phyloP scores from a whole-genome alignment of 1,140 invertebrate species.

The Dreissena polymorpha region DNA sequence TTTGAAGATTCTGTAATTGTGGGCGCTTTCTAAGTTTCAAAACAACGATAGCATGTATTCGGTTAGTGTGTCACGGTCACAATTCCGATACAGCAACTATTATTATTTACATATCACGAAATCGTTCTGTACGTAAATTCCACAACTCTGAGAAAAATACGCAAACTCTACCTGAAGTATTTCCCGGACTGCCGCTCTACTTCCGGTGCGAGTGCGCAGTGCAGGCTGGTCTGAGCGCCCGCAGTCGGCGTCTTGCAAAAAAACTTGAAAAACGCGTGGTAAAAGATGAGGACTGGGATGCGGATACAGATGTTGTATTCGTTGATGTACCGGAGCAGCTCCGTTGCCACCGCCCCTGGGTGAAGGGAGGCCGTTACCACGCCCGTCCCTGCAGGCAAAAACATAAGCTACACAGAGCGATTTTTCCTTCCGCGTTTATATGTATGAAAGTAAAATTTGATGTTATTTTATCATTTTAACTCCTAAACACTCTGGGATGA shows the following conservation, averaged over 20 bases:
- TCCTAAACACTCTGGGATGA: no score
- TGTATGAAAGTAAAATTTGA: no score
- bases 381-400: constrained; percentile 51
- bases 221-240: constrained; percentile 77
- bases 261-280: neutral
- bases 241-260: constrained; percentile 57
- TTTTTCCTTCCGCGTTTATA: no score
- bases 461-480: no score
- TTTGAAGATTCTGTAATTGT: no score
- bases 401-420: neutral
- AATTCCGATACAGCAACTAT: no score
- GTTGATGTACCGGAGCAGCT: constrained; percentile 59
- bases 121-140: no score
- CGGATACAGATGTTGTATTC: neutral
- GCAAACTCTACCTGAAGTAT: constrained; percentile 84
- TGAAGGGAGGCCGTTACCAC: constrained; percentile 74
- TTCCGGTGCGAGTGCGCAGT: constrained; percentile 83
- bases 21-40: no score
- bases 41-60: no score
- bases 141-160: no score
- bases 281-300: neutral
- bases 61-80: no score
- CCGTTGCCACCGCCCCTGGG: constrained; percentile 74
- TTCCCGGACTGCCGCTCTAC: constrained; percentile 87
- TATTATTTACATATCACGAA: no score